Percentiles rank a stretch among this genome's conserved stretches.
Conservation (phyloP, 2,888 invertebrate genomes). For the Cephus spinipes region DNA sequence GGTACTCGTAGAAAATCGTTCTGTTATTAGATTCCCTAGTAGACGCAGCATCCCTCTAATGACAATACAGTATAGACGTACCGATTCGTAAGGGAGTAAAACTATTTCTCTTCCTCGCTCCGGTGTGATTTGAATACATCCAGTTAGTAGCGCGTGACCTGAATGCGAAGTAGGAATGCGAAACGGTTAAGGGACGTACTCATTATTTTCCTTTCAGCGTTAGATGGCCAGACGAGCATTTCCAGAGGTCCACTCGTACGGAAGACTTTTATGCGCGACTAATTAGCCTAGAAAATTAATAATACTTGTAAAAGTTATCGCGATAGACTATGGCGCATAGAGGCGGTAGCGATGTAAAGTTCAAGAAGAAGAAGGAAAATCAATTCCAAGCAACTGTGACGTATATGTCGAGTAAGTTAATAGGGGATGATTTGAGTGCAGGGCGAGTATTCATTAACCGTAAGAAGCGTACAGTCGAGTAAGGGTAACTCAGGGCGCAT, state of each 20-base stretch:
- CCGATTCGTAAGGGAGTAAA: constrained; percentile 35
- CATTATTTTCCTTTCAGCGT: constrained; percentile 46
- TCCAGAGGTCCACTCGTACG: background rate
- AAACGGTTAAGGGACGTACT: constrained; percentile 49
- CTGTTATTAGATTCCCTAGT: constrained; percentile 19
- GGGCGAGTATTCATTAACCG: background rate
- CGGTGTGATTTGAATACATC: constrained; percentile 65
- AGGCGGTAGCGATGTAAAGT: background rate
- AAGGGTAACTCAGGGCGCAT: background rate
- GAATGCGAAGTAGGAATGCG: constrained; percentile 48
- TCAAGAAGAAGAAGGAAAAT: background rate
- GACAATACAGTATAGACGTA: constrained; percentile 19
- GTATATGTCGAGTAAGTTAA: background rate
- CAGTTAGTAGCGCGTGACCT: constrained; percentile 63
- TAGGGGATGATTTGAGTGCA: background rate
- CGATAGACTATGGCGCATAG: too few species aligned
- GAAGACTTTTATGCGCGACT: background rate
- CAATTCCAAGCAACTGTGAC: background rate
- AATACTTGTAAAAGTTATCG: background rate
- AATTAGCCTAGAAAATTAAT: constrained; percentile 9
- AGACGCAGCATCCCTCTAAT: constrained; percentile 11
- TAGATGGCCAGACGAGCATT: background rate
- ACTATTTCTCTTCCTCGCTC: constrained; percentile 60
- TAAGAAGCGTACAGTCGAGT: background rate
- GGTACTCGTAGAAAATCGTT: background rate